These are phyloP conservation scores for Patiria pectinifera DNA, from an alignment of 53 echinoderm and acorn worm genomes.

Conservation along the genomic window DNA sequence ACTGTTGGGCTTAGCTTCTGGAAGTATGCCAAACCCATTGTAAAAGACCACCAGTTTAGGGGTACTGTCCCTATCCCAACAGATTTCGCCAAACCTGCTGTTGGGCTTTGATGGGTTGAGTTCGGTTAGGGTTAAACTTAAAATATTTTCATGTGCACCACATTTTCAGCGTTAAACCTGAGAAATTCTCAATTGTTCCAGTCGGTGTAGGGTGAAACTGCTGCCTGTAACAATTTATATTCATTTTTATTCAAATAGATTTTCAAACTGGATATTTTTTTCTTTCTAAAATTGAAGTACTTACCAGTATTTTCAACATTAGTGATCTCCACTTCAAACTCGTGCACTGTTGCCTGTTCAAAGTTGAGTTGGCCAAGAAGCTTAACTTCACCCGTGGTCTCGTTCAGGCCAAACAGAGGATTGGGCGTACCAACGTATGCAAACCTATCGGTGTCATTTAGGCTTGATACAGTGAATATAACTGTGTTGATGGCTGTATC, in stretches of 20 bases:
- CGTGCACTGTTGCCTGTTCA: constrained; percentile 60
- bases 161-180: too few species aligned
- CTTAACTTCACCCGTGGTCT: constrained; percentile 74
- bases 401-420: constrained; percentile 76
- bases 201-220: too few species aligned
- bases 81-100: too few species aligned
- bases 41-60: too few species aligned
- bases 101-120: too few species aligned
- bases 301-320: constrained; percentile 78
- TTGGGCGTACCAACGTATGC: constrained; percentile 54
- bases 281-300: not conserved
- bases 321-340: constrained; percentile 70
- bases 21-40: too few species aligned
- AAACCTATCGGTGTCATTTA: constrained; percentile 53
- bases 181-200: too few species aligned
- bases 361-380: constrained; percentile 61
- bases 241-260: not conserved
- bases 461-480: constrained; percentile 57
- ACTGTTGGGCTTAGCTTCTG: too few species aligned
- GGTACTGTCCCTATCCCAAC: too few species aligned
- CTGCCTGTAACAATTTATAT: too few species aligned
- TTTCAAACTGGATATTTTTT: not conserved
- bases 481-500: constrained; percentile 34
- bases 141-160: too few species aligned
- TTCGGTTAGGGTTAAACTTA: too few species aligned